These are phyloP conservation scores for Chironomus striatipennis DNA, from an alignment of 1,140 invertebrate genomes.

Conservation along the genomic window DNA sequence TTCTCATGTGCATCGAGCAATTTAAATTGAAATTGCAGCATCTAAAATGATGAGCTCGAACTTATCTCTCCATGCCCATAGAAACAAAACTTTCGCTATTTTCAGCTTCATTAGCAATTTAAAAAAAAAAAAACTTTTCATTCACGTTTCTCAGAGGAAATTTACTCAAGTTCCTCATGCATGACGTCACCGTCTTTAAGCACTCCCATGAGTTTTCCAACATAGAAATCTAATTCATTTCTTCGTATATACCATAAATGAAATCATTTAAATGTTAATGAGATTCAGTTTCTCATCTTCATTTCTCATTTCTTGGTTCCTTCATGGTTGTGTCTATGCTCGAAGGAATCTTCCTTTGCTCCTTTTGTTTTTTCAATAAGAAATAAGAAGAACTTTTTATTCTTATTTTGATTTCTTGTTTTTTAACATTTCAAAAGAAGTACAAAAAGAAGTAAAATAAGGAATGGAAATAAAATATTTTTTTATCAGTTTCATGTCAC, in stretches of 20 bases:
- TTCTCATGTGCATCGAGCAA: too few relatives aligned
- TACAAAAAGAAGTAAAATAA: background rate
- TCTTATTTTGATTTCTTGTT: too few relatives aligned
- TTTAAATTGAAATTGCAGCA: too few relatives aligned
- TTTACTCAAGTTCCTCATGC: background rate
- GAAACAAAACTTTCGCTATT: background rate
- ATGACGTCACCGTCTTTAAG: background rate
- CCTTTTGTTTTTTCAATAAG: too few relatives aligned
- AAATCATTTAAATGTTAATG: conserved; percentile 21
- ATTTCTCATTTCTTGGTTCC: background rate
- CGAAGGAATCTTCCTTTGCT: too few relatives aligned
- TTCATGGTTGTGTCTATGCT: background rate
- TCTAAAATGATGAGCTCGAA: too few relatives aligned
- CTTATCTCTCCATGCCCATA: too few relatives aligned
- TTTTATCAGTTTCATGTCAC: conserved; percentile 17
- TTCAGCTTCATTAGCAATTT: conserved; percentile 13
- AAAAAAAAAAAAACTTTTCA: background rate
- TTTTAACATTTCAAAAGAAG: too few relatives aligned
- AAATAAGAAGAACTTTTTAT: too few relatives aligned
- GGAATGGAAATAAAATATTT: background rate
- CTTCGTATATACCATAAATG: background rate
- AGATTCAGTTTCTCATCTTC: background rate
- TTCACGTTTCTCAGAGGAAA: background rate
- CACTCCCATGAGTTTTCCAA: background rate
- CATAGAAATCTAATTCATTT: conserved; percentile 7